Base-by-base conservation (phyloP, 1,140 invertebrate genomes). In the Phymastichus coffea region DNA sequence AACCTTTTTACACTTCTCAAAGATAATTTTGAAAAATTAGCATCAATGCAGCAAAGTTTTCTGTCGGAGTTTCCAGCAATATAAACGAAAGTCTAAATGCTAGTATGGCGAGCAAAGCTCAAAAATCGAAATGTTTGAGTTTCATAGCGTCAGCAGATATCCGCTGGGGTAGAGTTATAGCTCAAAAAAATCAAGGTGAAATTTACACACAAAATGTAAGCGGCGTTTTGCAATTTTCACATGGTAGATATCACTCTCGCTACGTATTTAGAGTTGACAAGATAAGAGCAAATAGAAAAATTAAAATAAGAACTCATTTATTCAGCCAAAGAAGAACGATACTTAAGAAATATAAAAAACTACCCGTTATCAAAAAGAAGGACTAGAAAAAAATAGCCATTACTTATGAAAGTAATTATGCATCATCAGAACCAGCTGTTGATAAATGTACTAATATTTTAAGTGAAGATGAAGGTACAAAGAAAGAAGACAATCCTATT, bases 51-150 rank as follows among this genome's bases (percentile, higher is more conserved):
- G 15, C 47, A 15, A 63, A 61, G 47, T 63, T 61, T 63, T 43
- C 60, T 20, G 10, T 25, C 17, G 60, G 48, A 14, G 57, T 49
- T 25, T 64, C 60, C 0, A 68, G 61, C 14, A 61, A 68, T 23
- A 51, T 30, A 3, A 66, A 64, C 38, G 63, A 68, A 53, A 66
- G 63, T 35, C 44, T 66, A 22, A 66, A 68, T 51, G 56, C 61
- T 9, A 57, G 33, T 15, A 64, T 66, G 57, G 59, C 62, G 2
- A 62, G 59, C 25, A 57, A 57, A 35, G 55, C 62, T 2, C 47
- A 57, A n/a, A 66, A 68, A 55, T 28, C 51, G 4, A 26, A 37
- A 40, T 64, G 61, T 49, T 66, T 60, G 26, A 63, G 64, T 26
- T 35, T 51, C n/a, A 43, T 55, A 28, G 47, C 48, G 43, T 61